A percentile compares a stretch with the other conserved stretches of the same genome.
Conservation (phyloP, 2,113 vertebrate genomes). For the Peucedramus taeniatus region DNA sequence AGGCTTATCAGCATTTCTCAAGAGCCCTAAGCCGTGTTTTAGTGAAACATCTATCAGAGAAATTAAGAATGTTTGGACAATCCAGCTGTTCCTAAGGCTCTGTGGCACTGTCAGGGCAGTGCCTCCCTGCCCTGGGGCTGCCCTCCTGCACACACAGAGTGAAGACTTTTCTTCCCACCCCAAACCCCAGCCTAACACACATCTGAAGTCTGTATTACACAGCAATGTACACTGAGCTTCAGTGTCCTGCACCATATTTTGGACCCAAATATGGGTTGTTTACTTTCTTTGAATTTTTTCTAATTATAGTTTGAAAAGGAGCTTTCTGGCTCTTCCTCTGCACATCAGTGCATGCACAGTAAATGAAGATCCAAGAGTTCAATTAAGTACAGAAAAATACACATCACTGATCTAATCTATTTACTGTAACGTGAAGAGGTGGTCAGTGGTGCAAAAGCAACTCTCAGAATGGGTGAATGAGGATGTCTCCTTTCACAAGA, state of each 20-base stretch:
- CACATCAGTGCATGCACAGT: background rate
- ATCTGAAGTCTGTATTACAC: background rate
- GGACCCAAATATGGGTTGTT: background rate
- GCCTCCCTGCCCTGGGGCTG: background rate
- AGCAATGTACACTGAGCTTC: background rate
- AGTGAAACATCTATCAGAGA: background rate
- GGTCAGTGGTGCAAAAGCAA: background rate
- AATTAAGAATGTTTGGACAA: background rate
- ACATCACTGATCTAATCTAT: background rate
- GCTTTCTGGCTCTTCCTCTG: background rate
- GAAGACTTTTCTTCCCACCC: background rate
- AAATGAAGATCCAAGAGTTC: background rate
- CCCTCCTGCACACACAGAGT: background rate
- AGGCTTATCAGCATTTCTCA: background rate
- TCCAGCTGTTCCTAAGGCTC: background rate
- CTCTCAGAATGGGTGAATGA: background rate
- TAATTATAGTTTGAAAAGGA: background rate
- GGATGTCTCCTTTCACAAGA: background rate
- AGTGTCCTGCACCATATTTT: background rate
- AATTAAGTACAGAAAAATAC: background rate
- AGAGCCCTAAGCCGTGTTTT: background rate
- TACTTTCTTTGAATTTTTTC: background rate
- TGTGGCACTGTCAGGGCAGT: background rate
- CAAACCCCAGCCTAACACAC: background rate
- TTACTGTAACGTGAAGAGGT: background rate